Percentiles rank a stretch among this genome's conserved stretches.
Conservation (phyloP, 1,140 invertebrate genomes). For the Cyclina sinensis region DNA sequence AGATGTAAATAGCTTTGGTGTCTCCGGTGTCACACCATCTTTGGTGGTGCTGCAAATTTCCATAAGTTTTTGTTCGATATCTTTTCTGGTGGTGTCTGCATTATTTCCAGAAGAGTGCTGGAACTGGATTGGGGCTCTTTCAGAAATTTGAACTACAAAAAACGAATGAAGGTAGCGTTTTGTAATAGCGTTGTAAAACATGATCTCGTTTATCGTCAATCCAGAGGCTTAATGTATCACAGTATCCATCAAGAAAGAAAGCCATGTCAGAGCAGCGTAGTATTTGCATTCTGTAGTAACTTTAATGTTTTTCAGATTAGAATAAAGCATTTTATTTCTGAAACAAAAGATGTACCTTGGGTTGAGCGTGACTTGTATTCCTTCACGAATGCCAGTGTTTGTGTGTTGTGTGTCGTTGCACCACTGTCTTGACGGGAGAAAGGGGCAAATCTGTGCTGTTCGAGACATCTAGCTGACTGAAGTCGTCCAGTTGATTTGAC, state of each 20-base stretch:
- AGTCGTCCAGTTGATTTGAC: conserved; percentile 94
- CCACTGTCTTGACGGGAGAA: conserved; percentile 92
- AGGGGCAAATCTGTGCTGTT: conserved; percentile 92
- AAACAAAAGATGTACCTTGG: not conserved
- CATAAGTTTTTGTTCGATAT: conserved; percentile 73
- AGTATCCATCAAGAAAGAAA: no score
- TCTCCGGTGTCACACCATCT: conserved; percentile 76
- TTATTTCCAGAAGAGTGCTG: conserved; percentile 71
- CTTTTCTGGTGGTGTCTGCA: conserved; percentile 28
- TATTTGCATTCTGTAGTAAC: no score
- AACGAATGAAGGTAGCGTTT: not conserved
- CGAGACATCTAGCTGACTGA: conserved; percentile 91
- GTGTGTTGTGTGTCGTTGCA: conserved; percentile 89
- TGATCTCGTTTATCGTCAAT: no score
- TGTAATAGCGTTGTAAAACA: not conserved
- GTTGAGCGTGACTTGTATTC: conserved; percentile 55
- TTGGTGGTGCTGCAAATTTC: conserved; percentile 70
- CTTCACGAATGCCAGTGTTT: conserved; percentile 88
- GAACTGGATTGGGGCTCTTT: conserved; percentile 69
- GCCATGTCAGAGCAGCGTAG: no score
- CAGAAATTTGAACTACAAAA: not conserved
- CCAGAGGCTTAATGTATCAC: no score
- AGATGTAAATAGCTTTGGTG: conserved; percentile 86
- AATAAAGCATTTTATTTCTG: not conserved
- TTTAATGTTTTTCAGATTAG: not conserved